Percentiles rank a stretch among this genome's conserved stretches.
phyloP scores from a whole-genome alignment of 2,113 vertebrate species.

The Indicator maculatus region DNA sequence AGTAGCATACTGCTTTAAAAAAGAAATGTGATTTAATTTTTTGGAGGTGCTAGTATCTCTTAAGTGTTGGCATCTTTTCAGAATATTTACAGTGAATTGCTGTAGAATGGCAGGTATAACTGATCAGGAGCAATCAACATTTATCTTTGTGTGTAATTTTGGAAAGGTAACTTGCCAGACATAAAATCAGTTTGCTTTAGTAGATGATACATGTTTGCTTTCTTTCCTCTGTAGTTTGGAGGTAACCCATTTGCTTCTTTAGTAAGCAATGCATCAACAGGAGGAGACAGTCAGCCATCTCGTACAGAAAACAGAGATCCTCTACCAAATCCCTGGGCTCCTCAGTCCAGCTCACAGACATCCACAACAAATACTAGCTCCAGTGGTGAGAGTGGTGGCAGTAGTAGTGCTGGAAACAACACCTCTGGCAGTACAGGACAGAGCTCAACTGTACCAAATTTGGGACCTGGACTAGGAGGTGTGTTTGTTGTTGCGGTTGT shows the following conservation, averaged over 20 bases:
- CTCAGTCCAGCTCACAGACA: conserved; percentile 67
- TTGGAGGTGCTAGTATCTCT: neutral
- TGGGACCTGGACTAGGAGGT: conserved; percentile 81
- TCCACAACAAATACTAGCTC: conserved; percentile 48
- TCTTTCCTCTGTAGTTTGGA: conserved; percentile 77
- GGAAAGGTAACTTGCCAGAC: neutral
- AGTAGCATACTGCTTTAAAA: neutral
- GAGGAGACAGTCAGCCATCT: conserved; percentile 80
- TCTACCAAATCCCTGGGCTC: conserved; percentile 84
- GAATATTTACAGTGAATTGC: neutral
- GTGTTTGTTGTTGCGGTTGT: neutral
- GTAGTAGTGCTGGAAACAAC: conserved; percentile 36
- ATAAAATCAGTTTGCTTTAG: neutral
- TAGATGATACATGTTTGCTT: neutral
- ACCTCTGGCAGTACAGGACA: conserved; percentile 50
- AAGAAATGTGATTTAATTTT: neutral
- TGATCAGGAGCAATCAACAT: neutral
- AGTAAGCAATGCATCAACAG: conserved; percentile 76
- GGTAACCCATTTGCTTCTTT: conserved; percentile 86
- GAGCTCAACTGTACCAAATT: conserved; percentile 61
- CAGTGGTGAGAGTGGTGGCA: conserved; percentile 27
- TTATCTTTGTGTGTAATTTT: neutral
- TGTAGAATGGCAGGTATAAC: neutral
- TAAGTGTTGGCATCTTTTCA: neutral
- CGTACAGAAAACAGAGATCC: conserved; percentile 86